Evolutionary conservation across 2,888 invertebrate species (phyloP), one percentile per base, ranked within the genome.

Genomic region (Melanotus villosus): DNA sequence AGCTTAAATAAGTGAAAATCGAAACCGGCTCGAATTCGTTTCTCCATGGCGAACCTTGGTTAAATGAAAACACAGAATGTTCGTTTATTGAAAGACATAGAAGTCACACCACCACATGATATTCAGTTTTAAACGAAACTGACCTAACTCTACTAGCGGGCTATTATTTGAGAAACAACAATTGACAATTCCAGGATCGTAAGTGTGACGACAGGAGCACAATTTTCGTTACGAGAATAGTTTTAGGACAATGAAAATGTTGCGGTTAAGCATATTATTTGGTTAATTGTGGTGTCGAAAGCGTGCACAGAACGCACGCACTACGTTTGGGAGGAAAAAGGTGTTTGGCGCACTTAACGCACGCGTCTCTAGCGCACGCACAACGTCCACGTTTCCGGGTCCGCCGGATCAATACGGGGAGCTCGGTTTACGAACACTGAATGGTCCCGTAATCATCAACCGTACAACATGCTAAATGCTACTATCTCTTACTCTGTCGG

Each of bases 301-400:
- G 50, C 50, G 16, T 50, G 26, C 50, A 26, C 7, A 14, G 30
- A 21, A 50, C n/a, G 16, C 50, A 50, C 50, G 50, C 50, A 50
- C 50, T 26, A 32, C 12, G 56, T 56, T 26, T 23, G 43, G 38
- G 12, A 26, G 26, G 14, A 65, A 57, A 65, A 65, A 65, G 65
- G 57, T 57, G 65, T 47, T 65, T 57, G 58, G 30, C 21, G 58
- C 58, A 56, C 32, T 54, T 52, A 52, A 34, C 54, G 43, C 65
- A 65, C 65, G 65, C 56, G 65, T 38, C 50, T 68, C 21, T 34
- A 26, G 45, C 56, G 45, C 60, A 63, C 62, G 62, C 62, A 63
- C 38, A 68, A 43, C 56, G 56, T 68, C 62, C 56, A 62, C 67
- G 67, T 63, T 68, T 68, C 67, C 67, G 67, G 67, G 56, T 45